phyloP scores from a whole-genome alignment of 2,888 invertebrate genomes.

The Therioaphis trifolii region DNA sequence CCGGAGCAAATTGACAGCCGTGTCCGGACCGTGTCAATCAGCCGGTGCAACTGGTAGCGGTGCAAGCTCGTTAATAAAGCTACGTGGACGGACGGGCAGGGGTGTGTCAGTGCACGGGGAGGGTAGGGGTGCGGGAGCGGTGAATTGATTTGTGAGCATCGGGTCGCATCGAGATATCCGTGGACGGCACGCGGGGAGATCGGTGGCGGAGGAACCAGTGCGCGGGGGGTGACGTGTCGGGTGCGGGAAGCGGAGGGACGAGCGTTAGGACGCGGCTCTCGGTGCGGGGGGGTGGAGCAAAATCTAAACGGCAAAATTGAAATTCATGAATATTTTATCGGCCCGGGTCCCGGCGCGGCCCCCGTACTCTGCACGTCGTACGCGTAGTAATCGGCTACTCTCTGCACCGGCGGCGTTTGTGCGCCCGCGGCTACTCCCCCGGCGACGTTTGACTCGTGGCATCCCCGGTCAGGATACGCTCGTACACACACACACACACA shows the following conservation, averaged over 20 bases:
- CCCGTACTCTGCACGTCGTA: not conserved
- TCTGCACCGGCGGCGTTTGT: no score
- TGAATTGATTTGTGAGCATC: not conserved
- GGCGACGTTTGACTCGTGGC: no score
- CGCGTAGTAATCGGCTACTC: no score
- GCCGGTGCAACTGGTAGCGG: not conserved
- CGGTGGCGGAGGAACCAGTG: not conserved
- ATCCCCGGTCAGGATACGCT: no score
- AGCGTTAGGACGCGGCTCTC: not conserved
- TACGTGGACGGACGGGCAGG: not conserved
- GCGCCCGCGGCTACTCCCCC: no score
- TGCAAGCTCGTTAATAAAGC: not conserved
- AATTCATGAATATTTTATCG: slow-evolving; percentile 50
- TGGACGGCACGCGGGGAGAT: no score
- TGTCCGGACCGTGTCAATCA: no score
- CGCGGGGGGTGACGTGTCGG: not conserved
- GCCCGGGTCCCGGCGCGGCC: not conserved
- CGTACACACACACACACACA: no score
- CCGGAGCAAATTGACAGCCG: no score
- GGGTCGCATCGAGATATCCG: not conserved
- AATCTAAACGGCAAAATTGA: slow-evolving; percentile 27
- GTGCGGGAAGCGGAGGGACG: not conserved
- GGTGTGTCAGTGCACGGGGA: not conserved
- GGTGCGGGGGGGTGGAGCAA: not conserved
- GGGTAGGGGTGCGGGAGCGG: not conserved